These are phyloP conservation scores for Oscheius onirici DNA, from an alignment of 2,888 invertebrate species.

Conservation along the genomic window DNA sequence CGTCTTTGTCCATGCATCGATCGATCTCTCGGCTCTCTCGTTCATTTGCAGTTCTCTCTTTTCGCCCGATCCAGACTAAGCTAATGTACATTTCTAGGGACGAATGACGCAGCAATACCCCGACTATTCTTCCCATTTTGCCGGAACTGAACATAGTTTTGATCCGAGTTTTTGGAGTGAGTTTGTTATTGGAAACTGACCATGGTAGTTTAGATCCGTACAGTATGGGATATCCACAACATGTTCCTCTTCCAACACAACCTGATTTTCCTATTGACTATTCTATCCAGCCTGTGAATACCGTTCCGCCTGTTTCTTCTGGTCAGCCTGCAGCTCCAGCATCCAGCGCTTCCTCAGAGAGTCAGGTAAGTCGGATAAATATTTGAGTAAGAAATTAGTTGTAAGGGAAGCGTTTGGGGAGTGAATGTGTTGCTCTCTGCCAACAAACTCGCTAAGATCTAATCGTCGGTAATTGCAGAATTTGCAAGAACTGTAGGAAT, in stretches of 20 bases:
- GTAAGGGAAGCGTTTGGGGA: no score
- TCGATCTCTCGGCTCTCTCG: slow-evolving; percentile 17
- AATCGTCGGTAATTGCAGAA: neutral
- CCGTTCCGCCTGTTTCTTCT: neutral
- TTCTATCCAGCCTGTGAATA: neutral
- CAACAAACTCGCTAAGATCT: no score
- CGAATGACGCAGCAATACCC: neutral
- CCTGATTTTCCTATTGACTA: slow-evolving; percentile 18
- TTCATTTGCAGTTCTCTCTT: neutral
- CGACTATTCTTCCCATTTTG: neutral
- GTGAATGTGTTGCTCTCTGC: no score
- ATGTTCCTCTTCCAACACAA: neutral
- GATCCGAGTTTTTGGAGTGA: neutral
- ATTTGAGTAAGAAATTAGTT: neutral
- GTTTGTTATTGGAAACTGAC: neutral
- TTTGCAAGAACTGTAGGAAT: no score
- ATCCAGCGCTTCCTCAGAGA: neutral
- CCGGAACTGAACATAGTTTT: neutral
- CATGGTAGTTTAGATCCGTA: neutral
- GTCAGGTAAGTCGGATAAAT: slow-evolving; percentile 1
- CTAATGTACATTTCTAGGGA: neutral
- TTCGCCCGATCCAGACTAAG: neutral
- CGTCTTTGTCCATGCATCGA: slow-evolving; percentile 31
- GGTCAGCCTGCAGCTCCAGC: neutral
- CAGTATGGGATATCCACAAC: neutral